A percentile compares a stretch with the other conserved stretches of the same genome.
These are phyloP conservation scores for Danio albolineatus DNA, from an alignment of 2,797 vertebrate genomes.

Conservation along the genomic window DNA sequence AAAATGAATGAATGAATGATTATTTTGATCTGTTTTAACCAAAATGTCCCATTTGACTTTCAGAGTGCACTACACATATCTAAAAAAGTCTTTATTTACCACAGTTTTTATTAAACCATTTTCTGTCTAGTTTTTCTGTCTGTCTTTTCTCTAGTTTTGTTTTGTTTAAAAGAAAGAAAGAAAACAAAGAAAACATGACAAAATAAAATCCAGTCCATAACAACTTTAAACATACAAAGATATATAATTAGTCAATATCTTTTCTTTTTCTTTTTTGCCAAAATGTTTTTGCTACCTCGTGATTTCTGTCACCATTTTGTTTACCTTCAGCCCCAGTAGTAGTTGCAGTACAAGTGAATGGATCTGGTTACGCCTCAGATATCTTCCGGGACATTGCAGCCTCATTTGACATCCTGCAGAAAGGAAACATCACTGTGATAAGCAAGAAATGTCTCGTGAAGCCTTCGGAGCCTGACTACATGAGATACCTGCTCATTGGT, in stretches of 20 bases:
- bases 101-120: too few species aligned
- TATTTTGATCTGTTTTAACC: too few species aligned
- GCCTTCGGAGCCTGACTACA: conserved; percentile 77
- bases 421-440: conserved; percentile 83
- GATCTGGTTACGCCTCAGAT: conserved; percentile 81
- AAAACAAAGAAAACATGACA: background rate
- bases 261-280: background rate
- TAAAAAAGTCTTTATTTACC: too few species aligned
- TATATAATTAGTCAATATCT: background rate
- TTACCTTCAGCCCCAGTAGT: conserved; percentile 74
- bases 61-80: too few species aligned
- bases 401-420: conserved; percentile 82
- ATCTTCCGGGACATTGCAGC: conserved; percentile 85
- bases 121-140: too few species aligned
- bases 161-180: too few species aligned
- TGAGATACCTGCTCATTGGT: conserved; percentile 66
- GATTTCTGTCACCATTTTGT: background rate
- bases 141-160: too few species aligned
- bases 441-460: conserved; percentile 80
- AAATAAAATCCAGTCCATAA: background rate
- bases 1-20: too few species aligned
- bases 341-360: conserved; percentile 76
- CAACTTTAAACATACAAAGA: too few species aligned
- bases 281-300: background rate
- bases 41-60: too few species aligned